Evolutionary conservation across 1,140 invertebrate species (phyloP).

Genomic region (Neoseiulus cucumeris): DNA sequence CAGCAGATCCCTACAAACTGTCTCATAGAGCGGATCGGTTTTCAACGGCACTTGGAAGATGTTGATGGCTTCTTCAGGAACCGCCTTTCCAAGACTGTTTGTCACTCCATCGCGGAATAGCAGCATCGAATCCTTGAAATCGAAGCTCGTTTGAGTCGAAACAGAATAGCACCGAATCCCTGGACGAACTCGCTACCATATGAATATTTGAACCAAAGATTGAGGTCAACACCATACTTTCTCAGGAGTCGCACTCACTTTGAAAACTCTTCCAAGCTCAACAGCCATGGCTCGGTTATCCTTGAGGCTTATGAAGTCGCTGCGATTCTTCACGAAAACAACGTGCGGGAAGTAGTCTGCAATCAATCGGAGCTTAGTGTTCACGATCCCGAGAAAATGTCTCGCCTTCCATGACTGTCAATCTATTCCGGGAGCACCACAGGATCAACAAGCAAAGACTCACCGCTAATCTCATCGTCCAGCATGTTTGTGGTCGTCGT

Average conservation of each 20-base stretch:
- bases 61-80: not conserved
- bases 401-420: too few species aligned
- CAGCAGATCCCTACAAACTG: not conserved
- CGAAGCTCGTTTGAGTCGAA: too few species aligned
- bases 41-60: slow-evolving; percentile 1
- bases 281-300: not conserved
- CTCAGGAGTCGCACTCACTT: not conserved
- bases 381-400: too few species aligned
- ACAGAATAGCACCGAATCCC: too few species aligned
- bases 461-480: not conserved
- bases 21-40: not conserved
- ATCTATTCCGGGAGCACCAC: not conserved
- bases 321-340: not conserved
- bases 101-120: not conserved
- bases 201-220: too few species aligned
- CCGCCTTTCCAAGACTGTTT: not conserved
- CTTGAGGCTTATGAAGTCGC: not conserved
- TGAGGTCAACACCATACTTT: too few species aligned
- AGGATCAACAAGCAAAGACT: not conserved
- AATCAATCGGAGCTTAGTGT: not conserved
- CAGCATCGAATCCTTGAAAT: slow-evolving; percentile 6
- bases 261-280: not conserved
- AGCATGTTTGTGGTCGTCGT: not conserved
- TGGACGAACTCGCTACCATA: too few species aligned
- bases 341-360: slow-evolving; percentile 8